Evolutionary conservation across 2,113 vertebrate species (phyloP).

Genomic region (Gobius niger): DNA sequence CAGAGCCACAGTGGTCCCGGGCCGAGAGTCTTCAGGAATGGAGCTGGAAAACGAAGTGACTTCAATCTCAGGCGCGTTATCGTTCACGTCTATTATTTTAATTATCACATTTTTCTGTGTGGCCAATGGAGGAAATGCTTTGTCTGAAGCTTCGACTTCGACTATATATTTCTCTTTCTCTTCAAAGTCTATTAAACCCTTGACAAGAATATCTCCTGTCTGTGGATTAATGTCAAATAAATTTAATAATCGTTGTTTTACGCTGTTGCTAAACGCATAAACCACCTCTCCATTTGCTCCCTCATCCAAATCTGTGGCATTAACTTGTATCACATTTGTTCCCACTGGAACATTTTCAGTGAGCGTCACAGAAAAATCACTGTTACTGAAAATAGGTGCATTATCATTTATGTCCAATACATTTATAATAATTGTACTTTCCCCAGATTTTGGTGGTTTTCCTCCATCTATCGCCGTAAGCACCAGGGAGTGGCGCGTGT

Average conservation of each 20-base stretch:
- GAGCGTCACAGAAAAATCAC: slow-evolving; percentile 45
- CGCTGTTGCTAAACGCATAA: slow-evolving; percentile 62
- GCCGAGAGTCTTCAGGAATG: no score
- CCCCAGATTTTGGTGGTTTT: slow-evolving; percentile 50
- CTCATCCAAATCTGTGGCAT: slow-evolving; percentile 73
- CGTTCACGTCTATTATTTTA: no score
- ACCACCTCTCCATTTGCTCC: slow-evolving; percentile 64
- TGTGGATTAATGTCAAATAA: slow-evolving; percentile 55
- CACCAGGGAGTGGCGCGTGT: slow-evolving; percentile 13
- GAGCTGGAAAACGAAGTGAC: no score
- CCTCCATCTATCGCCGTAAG: slow-evolving; percentile 65
- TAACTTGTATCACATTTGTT: slow-evolving; percentile 55
- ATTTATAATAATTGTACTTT: slow-evolving; percentile 36
- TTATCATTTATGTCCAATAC: slow-evolving; percentile 69
- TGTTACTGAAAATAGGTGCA: slow-evolving; percentile 49
- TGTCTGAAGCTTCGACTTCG: slow-evolving; percentile 71
- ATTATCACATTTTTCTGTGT: slow-evolving; percentile 62
- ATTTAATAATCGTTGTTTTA: slow-evolving; percentile 22
- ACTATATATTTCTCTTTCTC: slow-evolving; percentile 58
- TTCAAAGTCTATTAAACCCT: slow-evolving; percentile 66
- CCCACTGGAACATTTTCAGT: slow-evolving; percentile 51
- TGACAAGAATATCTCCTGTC: slow-evolving; percentile 67
- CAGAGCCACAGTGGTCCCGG: no score
- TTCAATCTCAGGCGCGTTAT: no score
- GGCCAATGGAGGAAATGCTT: slow-evolving; percentile 26